A percentile compares a stretch with the other conserved stretches of the same genome.
phyloP scores from a whole-genome alignment of 2,113 vertebrate species.

The Chrysochloris asiatica region DNA sequence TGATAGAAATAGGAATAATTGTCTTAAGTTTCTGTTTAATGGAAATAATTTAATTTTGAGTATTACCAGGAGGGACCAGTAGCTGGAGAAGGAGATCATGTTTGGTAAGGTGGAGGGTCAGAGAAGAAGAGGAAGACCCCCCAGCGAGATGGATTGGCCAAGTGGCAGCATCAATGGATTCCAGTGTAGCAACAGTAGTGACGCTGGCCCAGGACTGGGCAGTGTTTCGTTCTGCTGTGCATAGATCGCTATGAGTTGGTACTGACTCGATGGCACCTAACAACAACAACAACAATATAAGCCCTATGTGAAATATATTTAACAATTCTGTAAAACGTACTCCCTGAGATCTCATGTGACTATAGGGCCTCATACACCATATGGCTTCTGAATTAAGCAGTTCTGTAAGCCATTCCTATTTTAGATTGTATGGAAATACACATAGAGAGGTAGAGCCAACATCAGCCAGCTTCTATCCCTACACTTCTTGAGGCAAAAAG shows the following conservation, averaged over 20 bases:
- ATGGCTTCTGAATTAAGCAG: constrained; percentile 34
- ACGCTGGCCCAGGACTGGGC: no score
- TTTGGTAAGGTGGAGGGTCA: no score
- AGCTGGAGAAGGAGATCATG: no score
- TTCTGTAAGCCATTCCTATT: constrained; percentile 49
- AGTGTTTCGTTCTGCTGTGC: no score
- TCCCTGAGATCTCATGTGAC: constrained; percentile 25
- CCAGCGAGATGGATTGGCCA: no score
- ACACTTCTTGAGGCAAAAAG: constrained; percentile 49
- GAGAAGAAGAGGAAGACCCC: no score
- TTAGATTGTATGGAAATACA: constrained; percentile 58
- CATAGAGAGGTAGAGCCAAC: constrained; percentile 39
- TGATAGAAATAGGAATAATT: constrained; percentile 2
- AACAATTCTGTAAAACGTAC: not conserved
- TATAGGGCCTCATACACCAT: not conserved
- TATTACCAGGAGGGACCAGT: no score
- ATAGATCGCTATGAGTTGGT: no score
- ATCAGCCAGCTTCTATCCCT: constrained; percentile 46
- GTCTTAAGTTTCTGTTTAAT: not conserved
- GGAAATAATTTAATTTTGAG: constrained; percentile 19
- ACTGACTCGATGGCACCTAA: no score
- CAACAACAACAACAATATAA: not conserved
- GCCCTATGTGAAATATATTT: not conserved
- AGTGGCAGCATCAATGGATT: no score
- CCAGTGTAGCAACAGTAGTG: no score